Percentiles rank a stretch among this genome's conserved stretches.
Conservation (phyloP, 2,113 vertebrate genomes). For the Muscicapa adusta region DNA sequence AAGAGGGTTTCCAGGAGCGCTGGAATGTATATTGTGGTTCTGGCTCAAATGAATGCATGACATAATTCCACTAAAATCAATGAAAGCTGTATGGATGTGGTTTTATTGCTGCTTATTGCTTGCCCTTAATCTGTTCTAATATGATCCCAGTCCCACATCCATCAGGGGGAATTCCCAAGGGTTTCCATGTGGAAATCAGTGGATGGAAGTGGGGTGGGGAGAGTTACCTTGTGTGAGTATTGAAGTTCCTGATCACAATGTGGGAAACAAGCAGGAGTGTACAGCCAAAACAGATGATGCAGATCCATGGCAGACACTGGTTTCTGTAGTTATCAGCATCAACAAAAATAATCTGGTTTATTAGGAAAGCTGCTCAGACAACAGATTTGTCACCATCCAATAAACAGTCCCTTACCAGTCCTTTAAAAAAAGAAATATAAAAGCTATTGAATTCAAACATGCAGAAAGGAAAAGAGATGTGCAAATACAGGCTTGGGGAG, state of each 20-base stretch:
- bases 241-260: neutral
- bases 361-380: neutral
- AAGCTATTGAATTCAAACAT: neutral
- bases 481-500: neutral
- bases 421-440: neutral
- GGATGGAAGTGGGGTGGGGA: neutral
- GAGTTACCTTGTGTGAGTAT: neutral
- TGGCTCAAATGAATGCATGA: slow-evolving; percentile 9
- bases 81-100: neutral
- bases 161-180: neutral
- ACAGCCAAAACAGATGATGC: neutral
- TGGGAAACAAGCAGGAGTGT: neutral
- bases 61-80: slow-evolving; percentile 38
- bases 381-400: neutral
- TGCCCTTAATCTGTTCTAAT: neutral
- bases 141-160: neutral
- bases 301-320: neutral
- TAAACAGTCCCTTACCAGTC: neutral
- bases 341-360: neutral
- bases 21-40: neutral
- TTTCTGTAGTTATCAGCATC: neutral
- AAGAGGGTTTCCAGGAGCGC: neutral
- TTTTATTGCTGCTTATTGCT: slow-evolving; percentile 1
- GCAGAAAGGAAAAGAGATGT: neutral
- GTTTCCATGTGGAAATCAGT: neutral